Conservation (phyloP, 2,113 vertebrate genomes). For the Orientallactaga bullata region DNA sequence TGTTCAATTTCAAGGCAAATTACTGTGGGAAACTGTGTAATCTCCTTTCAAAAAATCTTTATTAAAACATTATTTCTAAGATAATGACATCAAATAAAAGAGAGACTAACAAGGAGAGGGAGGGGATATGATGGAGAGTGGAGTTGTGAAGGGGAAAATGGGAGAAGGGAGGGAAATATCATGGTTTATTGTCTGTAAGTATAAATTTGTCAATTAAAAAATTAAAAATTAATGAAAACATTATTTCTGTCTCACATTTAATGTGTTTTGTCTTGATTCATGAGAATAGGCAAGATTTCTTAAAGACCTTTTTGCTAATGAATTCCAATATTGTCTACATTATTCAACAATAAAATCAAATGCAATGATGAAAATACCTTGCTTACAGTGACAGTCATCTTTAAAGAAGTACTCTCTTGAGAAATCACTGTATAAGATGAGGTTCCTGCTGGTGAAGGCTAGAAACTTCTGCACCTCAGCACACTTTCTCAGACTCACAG, state of each 20-base stretch:
- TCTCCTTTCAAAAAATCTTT: slow-evolving; percentile 41
- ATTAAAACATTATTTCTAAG: slow-evolving; percentile 55
- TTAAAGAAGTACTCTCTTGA: not conserved
- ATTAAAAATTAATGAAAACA: no score
- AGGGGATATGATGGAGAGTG: no score
- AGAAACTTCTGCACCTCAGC: not conserved
- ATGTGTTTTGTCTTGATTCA: slow-evolving; percentile 43
- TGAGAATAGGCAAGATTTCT: not conserved
- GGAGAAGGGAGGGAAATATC: no score
- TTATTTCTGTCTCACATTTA: slow-evolving; percentile 62
- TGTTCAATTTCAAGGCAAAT: slow-evolving; percentile 66
- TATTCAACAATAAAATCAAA: slow-evolving; percentile 17
- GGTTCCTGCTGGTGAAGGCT: not conserved
- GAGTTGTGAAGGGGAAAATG: no score
- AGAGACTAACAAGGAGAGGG: no score
- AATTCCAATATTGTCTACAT: slow-evolving; percentile 14
- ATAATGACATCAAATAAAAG: no score
- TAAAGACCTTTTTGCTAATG: not conserved
- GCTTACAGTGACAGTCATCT: not conserved
- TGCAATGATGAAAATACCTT: not conserved
- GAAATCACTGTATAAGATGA: not conserved
- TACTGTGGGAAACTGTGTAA: slow-evolving; percentile 47
- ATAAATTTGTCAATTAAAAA: no score
- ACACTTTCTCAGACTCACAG: not conserved
- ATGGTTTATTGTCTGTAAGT: no score